Conservation (phyloP, 2,888 invertebrate genomes). For the Drosophila yooni region DNA sequence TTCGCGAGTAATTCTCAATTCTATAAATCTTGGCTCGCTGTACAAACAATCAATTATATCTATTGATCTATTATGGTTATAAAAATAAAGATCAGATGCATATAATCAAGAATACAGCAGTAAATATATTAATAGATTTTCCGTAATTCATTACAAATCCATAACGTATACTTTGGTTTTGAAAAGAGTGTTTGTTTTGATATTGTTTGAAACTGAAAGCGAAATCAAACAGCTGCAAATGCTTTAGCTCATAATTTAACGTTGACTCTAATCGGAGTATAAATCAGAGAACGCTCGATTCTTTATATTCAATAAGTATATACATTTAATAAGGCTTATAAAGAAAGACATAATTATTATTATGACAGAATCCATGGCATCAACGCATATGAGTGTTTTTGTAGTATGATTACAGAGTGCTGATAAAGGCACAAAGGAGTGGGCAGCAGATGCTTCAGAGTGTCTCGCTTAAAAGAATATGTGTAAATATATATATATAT, state of each 20-base stretch:
- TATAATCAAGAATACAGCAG: background rate
- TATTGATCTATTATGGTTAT: background rate
- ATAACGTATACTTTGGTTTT: background rate
- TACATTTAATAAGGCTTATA: conserved; percentile 1
- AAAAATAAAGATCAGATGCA: background rate
- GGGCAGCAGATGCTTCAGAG: conserved; percentile 18
- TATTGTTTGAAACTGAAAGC: conserved; percentile 1
- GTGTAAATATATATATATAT: conserved; percentile 3
- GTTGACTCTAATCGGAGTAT: conserved; percentile 40
- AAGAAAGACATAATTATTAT: conserved; percentile 2
- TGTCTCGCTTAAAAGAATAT: conserved; percentile 6
- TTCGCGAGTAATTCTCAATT: background rate
- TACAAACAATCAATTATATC: background rate
- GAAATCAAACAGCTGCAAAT: conserved; percentile 31
- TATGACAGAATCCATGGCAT: conserved; percentile 13
- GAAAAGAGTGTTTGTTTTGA: background rate
- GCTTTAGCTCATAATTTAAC: conserved; percentile 19
- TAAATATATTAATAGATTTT: background rate
- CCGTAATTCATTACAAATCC: background rate
- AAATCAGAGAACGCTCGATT: conserved; percentile 30
- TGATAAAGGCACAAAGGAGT: conserved; percentile 57
- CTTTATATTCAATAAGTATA: conserved; percentile 6
- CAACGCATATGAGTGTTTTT: conserved; percentile 1
- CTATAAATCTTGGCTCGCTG: background rate
- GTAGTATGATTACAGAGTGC: conserved; percentile 43